A percentile compares a stretch with the other conserved stretches of the same genome.
Evolutionary conservation across 2,113 vertebrate species (phyloP).

Genomic region (Eubucco bourcierii): DNA sequence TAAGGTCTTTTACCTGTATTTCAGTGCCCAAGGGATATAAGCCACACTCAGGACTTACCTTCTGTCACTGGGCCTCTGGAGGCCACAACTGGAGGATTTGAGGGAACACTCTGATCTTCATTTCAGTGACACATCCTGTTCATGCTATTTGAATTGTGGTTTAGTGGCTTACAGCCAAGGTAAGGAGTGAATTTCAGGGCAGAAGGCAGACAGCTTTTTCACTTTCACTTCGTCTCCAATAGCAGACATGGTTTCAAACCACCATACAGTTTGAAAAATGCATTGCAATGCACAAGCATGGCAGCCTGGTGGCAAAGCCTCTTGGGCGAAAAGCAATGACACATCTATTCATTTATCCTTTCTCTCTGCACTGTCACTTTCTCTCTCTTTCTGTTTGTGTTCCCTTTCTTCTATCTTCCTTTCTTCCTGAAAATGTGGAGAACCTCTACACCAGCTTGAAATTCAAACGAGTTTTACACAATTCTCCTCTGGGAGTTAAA

Average conservation of each 20-base stretch:
- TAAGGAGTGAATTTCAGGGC: slow-evolving; percentile 22
- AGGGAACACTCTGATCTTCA: slow-evolving; percentile 37
- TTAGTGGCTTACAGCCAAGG: slow-evolving; percentile 21
- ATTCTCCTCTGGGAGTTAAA: neutral
- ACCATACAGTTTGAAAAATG: neutral
- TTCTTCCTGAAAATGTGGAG: neutral
- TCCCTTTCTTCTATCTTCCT: neutral
- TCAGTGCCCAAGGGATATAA: neutral
- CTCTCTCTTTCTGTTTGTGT: neutral
- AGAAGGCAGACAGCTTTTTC: slow-evolving; percentile 32
- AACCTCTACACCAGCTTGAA: neutral
- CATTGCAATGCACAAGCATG: neutral
- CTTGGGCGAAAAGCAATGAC: neutral
- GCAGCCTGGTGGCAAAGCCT: neutral
- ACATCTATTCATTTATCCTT: neutral
- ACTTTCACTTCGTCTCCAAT: neutral
- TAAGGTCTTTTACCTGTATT: slow-evolving; percentile 1
- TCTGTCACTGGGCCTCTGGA: neutral
- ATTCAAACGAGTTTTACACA: neutral
- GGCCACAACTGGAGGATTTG: neutral
- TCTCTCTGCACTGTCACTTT: neutral
- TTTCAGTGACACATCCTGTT: slow-evolving; percentile 9
- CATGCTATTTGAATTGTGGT: slow-evolving; percentile 49
- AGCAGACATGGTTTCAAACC: neutral
- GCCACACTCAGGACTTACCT: neutral